Evolutionary conservation across 2,113 vertebrate species (phyloP).

Genomic region (Bostrychus sinensis): DNA sequence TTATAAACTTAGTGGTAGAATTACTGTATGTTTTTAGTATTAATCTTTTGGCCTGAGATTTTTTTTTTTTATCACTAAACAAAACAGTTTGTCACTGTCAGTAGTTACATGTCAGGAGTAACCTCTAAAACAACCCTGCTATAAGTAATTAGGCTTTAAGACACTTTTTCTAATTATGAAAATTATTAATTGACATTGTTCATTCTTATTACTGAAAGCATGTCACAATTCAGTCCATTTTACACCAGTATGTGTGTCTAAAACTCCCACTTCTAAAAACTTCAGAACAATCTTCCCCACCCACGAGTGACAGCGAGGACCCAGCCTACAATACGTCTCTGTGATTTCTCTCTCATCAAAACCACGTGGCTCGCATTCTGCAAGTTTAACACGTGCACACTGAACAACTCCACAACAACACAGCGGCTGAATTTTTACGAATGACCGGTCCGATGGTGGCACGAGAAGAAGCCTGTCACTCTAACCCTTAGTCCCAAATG

Average conservation of each 20-base stretch:
- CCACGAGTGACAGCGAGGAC: slow-evolving; percentile 6
- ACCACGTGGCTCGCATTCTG: slow-evolving; percentile 55
- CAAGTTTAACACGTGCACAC: slow-evolving; percentile 26
- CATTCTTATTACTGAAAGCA: too few species aligned
- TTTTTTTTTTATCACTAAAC: too few species aligned
- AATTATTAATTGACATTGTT: too few species aligned
- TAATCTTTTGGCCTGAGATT: too few species aligned
- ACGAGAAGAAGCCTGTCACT: slow-evolving; percentile 35
- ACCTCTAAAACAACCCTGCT: too few species aligned
- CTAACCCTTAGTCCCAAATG: not conserved
- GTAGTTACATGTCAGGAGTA: too few species aligned
- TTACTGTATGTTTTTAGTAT: too few species aligned
- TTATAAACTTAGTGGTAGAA: too few species aligned
- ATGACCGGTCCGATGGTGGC: slow-evolving; percentile 6
- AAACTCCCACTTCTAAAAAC: slow-evolving; percentile 1
- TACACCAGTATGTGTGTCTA: not conserved
- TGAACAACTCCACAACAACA: slow-evolving; percentile 15
- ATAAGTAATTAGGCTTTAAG: too few species aligned
- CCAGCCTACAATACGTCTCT: slow-evolving; percentile 3
- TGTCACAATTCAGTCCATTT: too few species aligned
- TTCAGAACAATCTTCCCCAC: not conserved
- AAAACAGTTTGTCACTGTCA: too few species aligned
- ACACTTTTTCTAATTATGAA: too few species aligned
- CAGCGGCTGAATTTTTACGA: slow-evolving; percentile 32
- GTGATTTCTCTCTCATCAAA: slow-evolving; percentile 25